These are phyloP conservation scores for Neogobius melanostomus DNA, from an alignment of 2,113 vertebrate species.

Conservation along the genomic window DNA sequence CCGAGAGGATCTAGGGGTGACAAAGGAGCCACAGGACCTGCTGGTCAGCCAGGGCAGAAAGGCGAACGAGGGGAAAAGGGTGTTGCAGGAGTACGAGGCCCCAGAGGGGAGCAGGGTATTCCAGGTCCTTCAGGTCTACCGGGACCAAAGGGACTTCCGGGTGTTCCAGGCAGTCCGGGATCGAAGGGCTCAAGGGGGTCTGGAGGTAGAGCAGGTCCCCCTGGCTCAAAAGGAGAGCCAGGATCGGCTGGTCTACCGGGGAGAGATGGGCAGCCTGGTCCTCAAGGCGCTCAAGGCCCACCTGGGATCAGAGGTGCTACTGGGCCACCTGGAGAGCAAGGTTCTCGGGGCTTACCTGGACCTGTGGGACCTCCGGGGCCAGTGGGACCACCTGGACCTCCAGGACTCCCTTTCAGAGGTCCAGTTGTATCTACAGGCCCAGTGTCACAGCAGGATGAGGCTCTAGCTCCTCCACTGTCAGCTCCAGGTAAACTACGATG, in stretches of 20 bases:
- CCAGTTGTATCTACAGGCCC: constrained; percentile 66
- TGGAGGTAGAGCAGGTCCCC: constrained; percentile 86
- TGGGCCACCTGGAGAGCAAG: constrained; percentile 85
- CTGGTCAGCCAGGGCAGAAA: constrained; percentile 85
- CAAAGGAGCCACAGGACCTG: constrained; percentile 83
- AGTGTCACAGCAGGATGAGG: constrained; percentile 78
- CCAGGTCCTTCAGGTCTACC: constrained; percentile 81
- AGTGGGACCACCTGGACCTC: constrained; percentile 81
- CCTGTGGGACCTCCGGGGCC: constrained; percentile 83
- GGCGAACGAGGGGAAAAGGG: constrained; percentile 93
- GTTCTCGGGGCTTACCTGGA: constrained; percentile 83
- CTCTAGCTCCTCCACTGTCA: constrained; percentile 49
- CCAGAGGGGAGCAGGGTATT: constrained; percentile 85
- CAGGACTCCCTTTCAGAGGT: constrained; percentile 74
- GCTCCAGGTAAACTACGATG: constrained; percentile 48
- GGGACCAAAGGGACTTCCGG: constrained; percentile 87
- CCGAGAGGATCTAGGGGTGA: constrained; percentile 92
- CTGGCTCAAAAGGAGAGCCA: constrained; percentile 87
- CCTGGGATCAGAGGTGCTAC: constrained; percentile 84
- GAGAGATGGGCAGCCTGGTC: constrained; percentile 85
- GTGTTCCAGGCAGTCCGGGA: constrained; percentile 85
- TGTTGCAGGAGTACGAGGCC: constrained; percentile 81
- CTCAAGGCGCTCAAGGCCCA: constrained; percentile 84
- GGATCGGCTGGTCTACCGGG: constrained; percentile 85
- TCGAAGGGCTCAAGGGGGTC: constrained; percentile 93